Evolutionary conservation across 1,140 invertebrate genomes (phyloP), one percentile per base, ranked within the genome.

Genomic region (Eupristina koningsbergeri): DNA sequence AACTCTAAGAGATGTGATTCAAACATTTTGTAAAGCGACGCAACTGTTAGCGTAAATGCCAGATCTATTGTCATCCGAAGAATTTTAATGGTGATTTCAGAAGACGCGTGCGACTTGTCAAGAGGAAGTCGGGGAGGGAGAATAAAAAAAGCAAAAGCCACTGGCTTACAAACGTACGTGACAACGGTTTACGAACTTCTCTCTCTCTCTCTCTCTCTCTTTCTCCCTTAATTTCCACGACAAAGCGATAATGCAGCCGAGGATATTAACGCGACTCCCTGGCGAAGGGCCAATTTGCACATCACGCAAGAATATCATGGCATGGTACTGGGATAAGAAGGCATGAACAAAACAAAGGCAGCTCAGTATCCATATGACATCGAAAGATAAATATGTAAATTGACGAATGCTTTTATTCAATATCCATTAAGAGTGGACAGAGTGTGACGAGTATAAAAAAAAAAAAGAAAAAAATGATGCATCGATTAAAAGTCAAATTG

Each of bases 211-310:
- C n/a, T n/a, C n/a, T n/a, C n/a, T 80, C 36, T 31, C 41, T 45
- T 50, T 36, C 63, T 71, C 78, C 80, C 34, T 67, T 78, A n/a
- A 58, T 13, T 85, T 77, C 75, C 79, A 79, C 86, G 83, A 89
- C 86, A 89, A 87, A 88, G 88, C 84, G 85, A 87, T 86, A 84
- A 88, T 86, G 84, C 71, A 61, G 39, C 73, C 86, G 81, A 86
- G 84, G 87, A 89, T 82, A 84, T 78, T 83, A 86, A 89, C 88
- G 86, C 64, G 86, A 61, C 45, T 85, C 58, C 78, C 85, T 90
- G 89, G 89, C 89, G 74, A 73, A 15, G 61, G 85, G 88, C 89
- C 89, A 90, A 87, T 86, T 45, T 22, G 36, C 36, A 17, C 45
- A 73, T 67, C 61, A 53, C 22, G 69, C 53, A 74, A 58, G 80